phyloP scores from a whole-genome alignment of 2,797 vertebrate genomes.

The Lacerta bilineata region DNA sequence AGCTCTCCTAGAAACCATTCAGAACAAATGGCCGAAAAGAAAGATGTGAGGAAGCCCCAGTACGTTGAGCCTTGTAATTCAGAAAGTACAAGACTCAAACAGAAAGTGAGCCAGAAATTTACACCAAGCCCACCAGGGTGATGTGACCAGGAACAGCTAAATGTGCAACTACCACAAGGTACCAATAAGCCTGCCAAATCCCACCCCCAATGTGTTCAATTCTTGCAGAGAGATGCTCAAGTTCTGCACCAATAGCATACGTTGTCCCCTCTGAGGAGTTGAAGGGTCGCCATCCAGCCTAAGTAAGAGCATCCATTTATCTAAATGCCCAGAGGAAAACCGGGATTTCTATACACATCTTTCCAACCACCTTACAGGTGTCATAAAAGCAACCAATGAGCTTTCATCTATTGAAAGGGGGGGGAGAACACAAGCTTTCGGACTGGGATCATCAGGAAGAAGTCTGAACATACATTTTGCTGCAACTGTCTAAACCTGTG shows the following conservation, averaged over 20 bases:
- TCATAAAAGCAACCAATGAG: neutral
- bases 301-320: neutral
- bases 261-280: neutral
- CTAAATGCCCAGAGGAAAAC: neutral
- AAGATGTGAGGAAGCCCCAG: neutral
- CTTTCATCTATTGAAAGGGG: no score
- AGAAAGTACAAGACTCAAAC: neutral
- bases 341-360: neutral
- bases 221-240: neutral
- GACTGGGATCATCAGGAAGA: no score
- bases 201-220: neutral
- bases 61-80: neutral
- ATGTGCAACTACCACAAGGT: neutral
- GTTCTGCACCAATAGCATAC: neutral
- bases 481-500: neutral
- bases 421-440: neutral
- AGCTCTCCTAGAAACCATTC: neutral
- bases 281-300: neutral
- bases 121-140: neutral
- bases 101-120: neutral
- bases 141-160: neutral
- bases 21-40: neutral
- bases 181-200: neutral
- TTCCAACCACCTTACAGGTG: neutral
- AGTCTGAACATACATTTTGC: neutral